These are phyloP conservation scores for Synodontis membranacea DNA, from an alignment of 2,113 vertebrate species.

Conservation along the genomic window DNA sequence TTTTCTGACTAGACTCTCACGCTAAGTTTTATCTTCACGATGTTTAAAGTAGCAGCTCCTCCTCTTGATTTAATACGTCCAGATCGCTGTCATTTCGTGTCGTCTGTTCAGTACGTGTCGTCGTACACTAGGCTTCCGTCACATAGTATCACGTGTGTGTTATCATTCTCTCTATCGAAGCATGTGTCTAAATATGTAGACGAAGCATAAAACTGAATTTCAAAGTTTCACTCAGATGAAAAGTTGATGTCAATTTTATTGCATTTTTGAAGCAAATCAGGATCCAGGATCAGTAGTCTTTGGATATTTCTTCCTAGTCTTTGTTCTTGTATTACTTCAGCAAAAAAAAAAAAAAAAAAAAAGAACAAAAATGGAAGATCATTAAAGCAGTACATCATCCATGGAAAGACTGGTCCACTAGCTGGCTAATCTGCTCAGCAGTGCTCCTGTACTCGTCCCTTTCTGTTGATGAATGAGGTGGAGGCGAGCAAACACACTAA, in stretches of 20 bases:
- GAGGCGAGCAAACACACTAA: background rate
- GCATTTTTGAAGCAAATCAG: background rate
- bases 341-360: background rate
- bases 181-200: too few species aligned
- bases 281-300: background rate
- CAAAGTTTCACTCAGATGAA: too few species aligned
- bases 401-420: background rate
- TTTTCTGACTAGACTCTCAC: too few species aligned
- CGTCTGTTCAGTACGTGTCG: background rate
- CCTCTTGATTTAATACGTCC: background rate
- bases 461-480: background rate
- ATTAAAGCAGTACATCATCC: background rate
- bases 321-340: background rate
- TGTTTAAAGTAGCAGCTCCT: too few species aligned
- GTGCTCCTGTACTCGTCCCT: background rate
- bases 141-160: background rate
- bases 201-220: too few species aligned
- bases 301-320: background rate
- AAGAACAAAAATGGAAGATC: background rate
- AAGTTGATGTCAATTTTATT: too few species aligned
- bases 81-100: too few species aligned
- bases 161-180: too few species aligned
- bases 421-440: background rate
- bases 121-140: background rate
- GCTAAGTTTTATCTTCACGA: too few species aligned